Evolutionary conservation across 2,797 vertebrate species (phyloP).

Genomic region (Ispidina lecontei): DNA sequence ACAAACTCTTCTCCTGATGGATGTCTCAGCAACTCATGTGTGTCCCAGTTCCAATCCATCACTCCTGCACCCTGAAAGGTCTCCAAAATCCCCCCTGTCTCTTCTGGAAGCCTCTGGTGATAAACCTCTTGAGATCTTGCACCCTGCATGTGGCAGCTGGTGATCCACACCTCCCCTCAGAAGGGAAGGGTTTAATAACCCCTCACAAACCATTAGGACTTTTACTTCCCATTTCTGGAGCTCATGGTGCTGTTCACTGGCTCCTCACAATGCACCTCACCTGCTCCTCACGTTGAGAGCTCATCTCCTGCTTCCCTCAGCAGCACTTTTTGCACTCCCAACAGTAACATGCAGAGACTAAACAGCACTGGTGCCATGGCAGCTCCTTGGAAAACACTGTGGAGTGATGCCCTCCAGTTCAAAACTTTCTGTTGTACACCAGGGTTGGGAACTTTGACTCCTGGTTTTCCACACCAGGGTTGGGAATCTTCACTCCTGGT

Average conservation of each 20-base stretch:
- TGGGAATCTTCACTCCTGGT: too few relatives aligned
- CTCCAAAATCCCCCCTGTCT: neutral
- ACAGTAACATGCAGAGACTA: accelerated
- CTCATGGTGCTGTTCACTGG: neutral
- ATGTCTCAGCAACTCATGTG: neutral
- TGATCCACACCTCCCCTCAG: neutral
- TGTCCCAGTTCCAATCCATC: neutral
- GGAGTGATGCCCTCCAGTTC: neutral
- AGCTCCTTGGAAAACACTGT: neutral
- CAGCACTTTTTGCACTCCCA: neutral
- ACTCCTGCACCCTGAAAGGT: neutral
- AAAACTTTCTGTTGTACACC: neutral
- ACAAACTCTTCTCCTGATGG: neutral
- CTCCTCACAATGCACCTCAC: neutral
- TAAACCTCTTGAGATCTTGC: too few relatives aligned
- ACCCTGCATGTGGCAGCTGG: accelerated
- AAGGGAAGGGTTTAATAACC: neutral
- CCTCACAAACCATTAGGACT: neutral
- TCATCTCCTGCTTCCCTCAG: neutral
- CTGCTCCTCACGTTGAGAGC: neutral
- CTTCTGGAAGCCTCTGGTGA: neutral
- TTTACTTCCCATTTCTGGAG: neutral
- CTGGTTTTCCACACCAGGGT: too few relatives aligned
- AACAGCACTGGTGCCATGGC: accelerated
- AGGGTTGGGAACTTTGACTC: too few relatives aligned